Conservation (phyloP, 2,113 vertebrate genomes). For the Prionailurus viverrinus region DNA sequence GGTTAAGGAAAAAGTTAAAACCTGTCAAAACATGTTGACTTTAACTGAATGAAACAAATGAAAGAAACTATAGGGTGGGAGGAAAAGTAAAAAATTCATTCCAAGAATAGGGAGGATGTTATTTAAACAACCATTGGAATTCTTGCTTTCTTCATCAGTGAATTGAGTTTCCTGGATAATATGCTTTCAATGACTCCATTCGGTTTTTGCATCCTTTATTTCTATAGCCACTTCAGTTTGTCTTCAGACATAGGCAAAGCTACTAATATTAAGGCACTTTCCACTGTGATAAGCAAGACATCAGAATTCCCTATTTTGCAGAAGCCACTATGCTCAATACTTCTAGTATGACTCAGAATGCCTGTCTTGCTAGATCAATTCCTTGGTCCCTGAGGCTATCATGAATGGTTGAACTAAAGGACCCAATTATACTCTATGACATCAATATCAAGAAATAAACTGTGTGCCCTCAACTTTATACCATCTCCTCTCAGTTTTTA, state of each 20-base stretch:
- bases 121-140: background rate
- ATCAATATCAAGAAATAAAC: background rate
- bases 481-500: background rate
- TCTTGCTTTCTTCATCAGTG: slow-evolving; percentile 1
- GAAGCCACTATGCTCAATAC: background rate
- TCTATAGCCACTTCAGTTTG: background rate
- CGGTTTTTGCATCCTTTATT: background rate
- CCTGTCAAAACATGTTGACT: background rate
- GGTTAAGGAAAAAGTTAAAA: background rate
- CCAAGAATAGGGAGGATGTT: background rate
- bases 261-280: background rate
- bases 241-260: background rate
- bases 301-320: background rate
- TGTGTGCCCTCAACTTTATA: background rate
- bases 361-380: background rate
- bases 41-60: background rate
- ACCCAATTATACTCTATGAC: background rate
- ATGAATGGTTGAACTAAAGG: background rate
- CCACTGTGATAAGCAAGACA: background rate
- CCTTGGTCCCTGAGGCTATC: background rate
- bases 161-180: background rate
- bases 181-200: background rate
- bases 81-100: background rate
- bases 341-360: background rate
- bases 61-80: background rate